Base-by-base conservation (phyloP, 2,113 vertebrate species). In the Mungos mungo region DNA sequence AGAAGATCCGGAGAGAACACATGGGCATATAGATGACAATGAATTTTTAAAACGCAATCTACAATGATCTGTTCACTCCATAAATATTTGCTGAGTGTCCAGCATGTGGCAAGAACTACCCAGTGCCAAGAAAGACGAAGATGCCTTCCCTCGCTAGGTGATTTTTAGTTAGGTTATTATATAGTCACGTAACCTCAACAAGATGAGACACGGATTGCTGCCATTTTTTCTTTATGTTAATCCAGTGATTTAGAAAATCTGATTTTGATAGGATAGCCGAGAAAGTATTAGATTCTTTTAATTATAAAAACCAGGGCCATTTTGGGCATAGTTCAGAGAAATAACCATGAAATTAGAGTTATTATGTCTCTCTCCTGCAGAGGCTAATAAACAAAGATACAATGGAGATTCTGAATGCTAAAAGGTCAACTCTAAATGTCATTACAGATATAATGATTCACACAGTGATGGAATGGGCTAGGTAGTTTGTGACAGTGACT, bases 391-490 rank as follows among this genome's bases (percentile, higher is more conserved):
- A 93, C 63, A 88, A 72, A 81, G 69, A 52, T 5, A 81, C 29
- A 74, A 33, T 27, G 66, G n/a, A 80, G 35, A 96, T 60, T 91
- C 3, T 71, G 16, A 74, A 88, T 27, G 15, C 19, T 87, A 12
- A 92, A 85, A 95, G 45, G 69, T 87, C 92, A 95, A 86, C 74
- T 83, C 79, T 57, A 95, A 96, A 86, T 93, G 54, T 23, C 77
- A 95, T 76, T 89, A 83, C 15, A 95, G 89, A 79, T 19, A 79
- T 27, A 88, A 27, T 69, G 85, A 89, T 79, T 95, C 72, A 82
- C n/a, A 81, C 18, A 89, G 31, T 33, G 68, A 95, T 41, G 12
- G 27, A 79, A 69, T 0, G 68, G 2, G 29, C 38, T 57, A 54
- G 81, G n/a, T 29, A 38, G 38, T 84, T 21, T 90, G 41, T 93